Evolutionary conservation across 2,797 vertebrate genomes (phyloP), one percentile per base, ranked within the genome.

Genomic region (Rhodeus uyekii): DNA sequence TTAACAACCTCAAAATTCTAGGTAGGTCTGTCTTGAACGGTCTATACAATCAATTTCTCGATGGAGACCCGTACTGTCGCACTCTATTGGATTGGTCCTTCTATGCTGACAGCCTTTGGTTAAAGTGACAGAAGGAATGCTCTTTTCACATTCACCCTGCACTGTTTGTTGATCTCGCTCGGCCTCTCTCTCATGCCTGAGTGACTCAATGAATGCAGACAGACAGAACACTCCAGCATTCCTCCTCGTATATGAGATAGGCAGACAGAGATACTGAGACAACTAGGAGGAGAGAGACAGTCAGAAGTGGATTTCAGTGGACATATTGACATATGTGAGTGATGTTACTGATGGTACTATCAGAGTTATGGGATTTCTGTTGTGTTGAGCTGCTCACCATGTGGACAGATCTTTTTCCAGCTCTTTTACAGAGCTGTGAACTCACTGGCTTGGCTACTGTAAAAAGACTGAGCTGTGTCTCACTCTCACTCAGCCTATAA

Each of bases 401-500:
- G 58, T 63, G 42, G 22, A 61, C 68, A n/a, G 55, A 72, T 80
- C 55, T 63, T 72, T 38, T 65, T 74, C 10, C 22, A 72, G 16
- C 78, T 48, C 32, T 27, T 27, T 55, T 48, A 50, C 38, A 72
- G 44, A 80, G 29, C 42, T 44, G 32, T 63, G 29, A 73, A 42
- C 55, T 80, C 78, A 39, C 44, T 42, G n/a, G 6, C 65, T 80
- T 73, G 38, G 38, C 53, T 60, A 82, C 48, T 69, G 63, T 76
- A 76, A 42, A 75, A 67, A 82, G 50, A 55, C 61, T 48, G 48
- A 53, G 78, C 3, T 36, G 36, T 38, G 29, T 81, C 81, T 82
- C 38, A 2, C 68, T 63, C 78, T 80, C 29, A 34, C 38, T 69
- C 63, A 44, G 63, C n/a, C 81, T 82, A 82, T 82, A 82, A 82